Percentiles rank a stretch among this genome's conserved stretches.
These are phyloP conservation scores for Amphilophus citrinellus DNA, from an alignment of 2,113 vertebrate genomes.

Conservation along the genomic window DNA sequence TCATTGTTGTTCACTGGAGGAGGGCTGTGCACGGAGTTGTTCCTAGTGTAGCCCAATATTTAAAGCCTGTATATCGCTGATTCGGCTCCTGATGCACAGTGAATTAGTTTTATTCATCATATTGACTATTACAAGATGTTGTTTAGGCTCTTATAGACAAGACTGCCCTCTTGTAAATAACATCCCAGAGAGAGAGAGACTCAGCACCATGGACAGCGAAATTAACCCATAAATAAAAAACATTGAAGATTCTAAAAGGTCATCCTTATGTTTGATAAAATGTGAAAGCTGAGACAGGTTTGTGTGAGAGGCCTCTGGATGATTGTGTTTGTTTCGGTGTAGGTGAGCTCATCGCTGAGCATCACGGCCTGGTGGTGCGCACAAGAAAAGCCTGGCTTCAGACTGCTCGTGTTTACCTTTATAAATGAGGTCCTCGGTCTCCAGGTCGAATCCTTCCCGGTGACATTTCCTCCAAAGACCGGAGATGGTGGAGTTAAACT, in stretches of 20 bases:
- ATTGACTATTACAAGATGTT: not conserved
- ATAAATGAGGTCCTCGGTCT: conserved; percentile 89
- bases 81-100: not conserved
- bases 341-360: conserved; percentile 58
- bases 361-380: conserved; percentile 61
- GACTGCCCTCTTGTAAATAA: not conserved
- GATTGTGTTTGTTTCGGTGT: conserved; percentile 13
- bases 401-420: conserved; percentile 83
- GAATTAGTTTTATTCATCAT: not conserved
- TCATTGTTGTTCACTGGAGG: not conserved
- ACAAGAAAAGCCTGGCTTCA: conserved; percentile 9
- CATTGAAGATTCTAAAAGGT: not conserved
- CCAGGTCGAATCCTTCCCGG: conserved; percentile 89
- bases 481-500: conserved; percentile 90
- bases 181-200: not conserved
- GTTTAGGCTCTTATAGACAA: not conserved
- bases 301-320: not conserved
- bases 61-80: conserved; percentile 34
- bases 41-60: not conserved
- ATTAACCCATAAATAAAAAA: not conserved
- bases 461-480: conserved; percentile 91
- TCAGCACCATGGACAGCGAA: conserved; percentile 72
- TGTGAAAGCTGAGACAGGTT: not conserved
- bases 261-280: not conserved
- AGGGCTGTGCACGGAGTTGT: not conserved